These are phyloP conservation scores for Rhynchomys soricoides DNA, from an alignment of 2,113 vertebrate genomes.

Conservation along the genomic window DNA sequence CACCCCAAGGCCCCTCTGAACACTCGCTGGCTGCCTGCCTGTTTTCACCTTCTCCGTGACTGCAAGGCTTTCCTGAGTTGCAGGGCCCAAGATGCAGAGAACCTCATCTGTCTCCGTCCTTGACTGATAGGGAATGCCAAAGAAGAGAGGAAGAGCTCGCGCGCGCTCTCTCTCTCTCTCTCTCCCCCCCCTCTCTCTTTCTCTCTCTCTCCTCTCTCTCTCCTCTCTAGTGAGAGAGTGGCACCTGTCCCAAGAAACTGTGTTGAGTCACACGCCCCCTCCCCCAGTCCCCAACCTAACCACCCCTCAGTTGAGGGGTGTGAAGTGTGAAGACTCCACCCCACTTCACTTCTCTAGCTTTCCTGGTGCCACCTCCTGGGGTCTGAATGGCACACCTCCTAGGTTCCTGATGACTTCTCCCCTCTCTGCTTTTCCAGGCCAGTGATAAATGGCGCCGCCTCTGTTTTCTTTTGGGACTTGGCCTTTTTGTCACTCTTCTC, in stretches of 20 bases:
- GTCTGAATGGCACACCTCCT: background rate
- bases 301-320: background rate
- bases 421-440: background rate
- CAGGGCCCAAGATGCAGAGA: background rate
- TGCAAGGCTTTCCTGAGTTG: constrained; percentile 47
- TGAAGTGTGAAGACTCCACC: background rate
- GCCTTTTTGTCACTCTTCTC: background rate
- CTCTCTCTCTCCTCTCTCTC: background rate
- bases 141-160: too few species aligned
- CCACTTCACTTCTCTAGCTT: background rate
- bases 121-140: background rate
- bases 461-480: background rate
- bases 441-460: background rate
- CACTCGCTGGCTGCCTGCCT: constrained; percentile 31
- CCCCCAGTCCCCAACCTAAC: background rate
- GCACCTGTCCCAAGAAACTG: background rate
- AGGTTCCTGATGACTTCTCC: background rate
- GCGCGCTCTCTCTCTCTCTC: background rate
- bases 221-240: background rate
- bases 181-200: background rate
- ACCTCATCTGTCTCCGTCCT: constrained; percentile 9
- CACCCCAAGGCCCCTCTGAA: background rate
- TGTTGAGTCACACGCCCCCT: background rate
- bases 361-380: background rate
- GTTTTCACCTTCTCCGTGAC: background rate